Evolutionary conservation across 2,113 vertebrate species (phyloP).

Genomic region (Axis porcinus): DNA sequence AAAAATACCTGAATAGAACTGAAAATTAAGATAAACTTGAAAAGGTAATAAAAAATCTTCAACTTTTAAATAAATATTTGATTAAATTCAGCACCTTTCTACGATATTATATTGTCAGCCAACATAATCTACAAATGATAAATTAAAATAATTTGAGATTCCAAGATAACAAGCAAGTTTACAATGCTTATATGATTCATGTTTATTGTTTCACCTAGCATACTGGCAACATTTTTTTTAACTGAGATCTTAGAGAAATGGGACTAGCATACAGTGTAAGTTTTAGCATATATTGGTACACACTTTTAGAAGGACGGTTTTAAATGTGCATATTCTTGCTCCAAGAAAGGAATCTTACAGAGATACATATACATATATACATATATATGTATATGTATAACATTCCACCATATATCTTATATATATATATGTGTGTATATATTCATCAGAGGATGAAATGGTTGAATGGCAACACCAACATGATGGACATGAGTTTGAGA

Average conservation of each 20-base stretch:
- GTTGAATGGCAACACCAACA: neutral
- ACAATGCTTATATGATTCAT: neutral
- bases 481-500: neutral
- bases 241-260: neutral
- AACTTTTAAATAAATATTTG: neutral
- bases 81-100: neutral
- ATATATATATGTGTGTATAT: neutral
- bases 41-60: neutral
- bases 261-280: neutral
- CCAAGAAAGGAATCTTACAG: neutral
- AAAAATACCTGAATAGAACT: neutral
- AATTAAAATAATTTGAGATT: neutral
- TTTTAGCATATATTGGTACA: neutral
- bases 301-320: neutral
- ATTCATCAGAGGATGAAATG: neutral
- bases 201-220: neutral
- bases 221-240: neutral
- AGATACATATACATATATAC: neutral
- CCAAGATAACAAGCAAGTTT: neutral
- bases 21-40: neutral
- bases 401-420: too few species aligned
- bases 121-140: neutral
- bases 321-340: neutral
- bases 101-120: neutral
- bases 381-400: too few species aligned